phyloP scores from a whole-genome alignment of 35 echinoderm and acorn worm genomes.

The Acanthaster planci region DNA sequence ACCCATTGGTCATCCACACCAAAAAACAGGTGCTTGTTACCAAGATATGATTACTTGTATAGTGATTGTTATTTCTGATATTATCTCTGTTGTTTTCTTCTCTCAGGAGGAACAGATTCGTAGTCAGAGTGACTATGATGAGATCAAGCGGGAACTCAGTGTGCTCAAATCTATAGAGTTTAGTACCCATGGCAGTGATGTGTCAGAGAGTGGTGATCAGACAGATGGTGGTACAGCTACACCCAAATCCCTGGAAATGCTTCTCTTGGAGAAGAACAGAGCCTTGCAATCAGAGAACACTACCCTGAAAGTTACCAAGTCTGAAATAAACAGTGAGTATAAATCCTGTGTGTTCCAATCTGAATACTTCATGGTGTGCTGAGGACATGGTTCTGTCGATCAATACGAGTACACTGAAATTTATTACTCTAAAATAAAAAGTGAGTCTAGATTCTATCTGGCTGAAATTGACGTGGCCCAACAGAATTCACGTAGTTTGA shows the following conservation, averaged over 20 bases:
- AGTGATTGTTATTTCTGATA: too few species aligned
- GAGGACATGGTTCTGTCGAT: too few species aligned
- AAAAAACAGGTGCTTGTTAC: too few species aligned
- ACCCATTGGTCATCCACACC: too few species aligned
- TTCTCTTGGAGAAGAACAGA: slow-evolving; percentile 89
- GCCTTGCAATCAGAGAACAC: slow-evolving; percentile 92
- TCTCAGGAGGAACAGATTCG: slow-evolving; percentile 82
- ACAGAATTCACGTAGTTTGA: too few species aligned
- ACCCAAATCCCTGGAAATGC: slow-evolving; percentile 87
- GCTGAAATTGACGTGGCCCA: too few species aligned
- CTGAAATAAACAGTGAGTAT: slow-evolving; percentile 80
- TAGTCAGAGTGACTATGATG: slow-evolving; percentile 84
- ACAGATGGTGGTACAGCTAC: slow-evolving; percentile 30
- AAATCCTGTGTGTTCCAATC: neutral
- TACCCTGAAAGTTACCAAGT: slow-evolving; percentile 86
- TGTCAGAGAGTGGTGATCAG: slow-evolving; percentile 44
- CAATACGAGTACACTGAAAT: too few species aligned
- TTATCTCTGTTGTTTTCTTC: neutral
- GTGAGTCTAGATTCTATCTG: too few species aligned
- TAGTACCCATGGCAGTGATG: slow-evolving; percentile 42
- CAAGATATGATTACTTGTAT: too few species aligned
- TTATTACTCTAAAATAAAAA: too few species aligned
- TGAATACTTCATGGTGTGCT: too few species aligned
- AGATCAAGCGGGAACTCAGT: slow-evolving; percentile 82
- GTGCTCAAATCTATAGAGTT: slow-evolving; percentile 94